Evolutionary conservation across 2,113 vertebrate genomes (phyloP), one percentile per base, ranked within the genome.

Genomic region (Cheirogaleus medius): DNA sequence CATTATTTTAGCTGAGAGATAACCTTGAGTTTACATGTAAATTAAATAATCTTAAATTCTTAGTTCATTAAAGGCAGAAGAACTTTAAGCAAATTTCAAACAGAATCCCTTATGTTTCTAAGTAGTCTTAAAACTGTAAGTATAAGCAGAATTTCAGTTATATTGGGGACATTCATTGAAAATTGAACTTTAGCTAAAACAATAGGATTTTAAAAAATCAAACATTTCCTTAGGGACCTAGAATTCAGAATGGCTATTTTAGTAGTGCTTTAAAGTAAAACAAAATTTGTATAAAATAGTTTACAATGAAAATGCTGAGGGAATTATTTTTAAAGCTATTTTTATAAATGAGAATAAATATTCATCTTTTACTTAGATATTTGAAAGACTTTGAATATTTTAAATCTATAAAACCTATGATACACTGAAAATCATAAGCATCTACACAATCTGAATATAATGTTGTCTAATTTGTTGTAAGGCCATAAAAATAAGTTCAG

Each of bases 311-410:
- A 87, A 74, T 91, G 8, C 23, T 47, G 52, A 69, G 12, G 66
- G 20, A 37, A 69, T 78, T 23, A 27, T 25, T 78, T 86, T 94
- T 95, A 84, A 78, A 91, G 69, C 32, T 13, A 68, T 58, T 93
- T 84, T 93, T 95, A 39, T 95, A 63, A 93, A 34, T 71, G n/a
- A n/a, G 29, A 90, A 14, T 87, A 29, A 90, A 11, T 87, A 29
- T 39, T 94, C 20, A 47, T 90, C 49, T 93, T 91, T 96, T 80
- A 42, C 54, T 95, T 96, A 76, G 80, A 11, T 89, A 44, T 44
- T 78, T 71, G 8, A 89, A 94, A 52, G 20, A 58, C 21, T 76
- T 91, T 42, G 68, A 58, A 54, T 92, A n/a, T 91, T 96, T 80
- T 90, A 74, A 78, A 64, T 63, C 82, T 91, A 12, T 80, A 80